Evolutionary conservation across 2,888 invertebrate genomes (phyloP), one percentile per base, ranked within the genome.

Genomic region (Ypsolopha scabrella): DNA sequence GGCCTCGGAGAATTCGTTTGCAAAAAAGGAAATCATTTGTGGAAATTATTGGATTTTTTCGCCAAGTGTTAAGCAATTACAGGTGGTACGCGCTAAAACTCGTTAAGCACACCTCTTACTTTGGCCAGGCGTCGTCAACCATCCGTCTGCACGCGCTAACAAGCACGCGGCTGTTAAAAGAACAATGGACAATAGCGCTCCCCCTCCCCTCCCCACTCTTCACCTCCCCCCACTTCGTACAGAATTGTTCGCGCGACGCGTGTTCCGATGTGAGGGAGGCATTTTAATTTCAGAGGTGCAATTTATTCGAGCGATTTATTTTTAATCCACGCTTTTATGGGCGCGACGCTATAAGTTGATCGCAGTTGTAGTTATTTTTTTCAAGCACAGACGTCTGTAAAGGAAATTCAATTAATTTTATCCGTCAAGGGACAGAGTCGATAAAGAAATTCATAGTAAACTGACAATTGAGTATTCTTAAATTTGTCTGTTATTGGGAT

Each of bases 291-390:
- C 81, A 82, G 81, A 82, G 82, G 81, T 83, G 80, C 83, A 83
- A 83, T 86, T 85, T 85, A 85, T 82, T 85, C 85, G 80, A 83
- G 83, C 85, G 82, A 86, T 86, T 86, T 83, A 85, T 83, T 86
- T 85, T 86, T 86, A 85, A 86, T 86, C 82, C 85, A 74, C 81
- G 80, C 83, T 85, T 83, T 86, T 86, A 85, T 82, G 77, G 77
- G 72, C 69, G 72, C 76, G 73, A 71, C 75, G 80, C 79, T 72
- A 82, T 83, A 85, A 85, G 81, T 81, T 80, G 47, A 24, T 75
- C 67, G 75, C 77, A 80, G 79, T 74, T 75, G 75, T 75, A 73
- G 68, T 72, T 79, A 70, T 72, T 72, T 62, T 60, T 63, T 62
- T 63, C 34, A 13, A 37, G 7, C 36, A 9, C 35, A 8, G 37